Evolutionary conservation across 2,797 vertebrate species (phyloP).

Genomic region (Clamator glandarius): DNA sequence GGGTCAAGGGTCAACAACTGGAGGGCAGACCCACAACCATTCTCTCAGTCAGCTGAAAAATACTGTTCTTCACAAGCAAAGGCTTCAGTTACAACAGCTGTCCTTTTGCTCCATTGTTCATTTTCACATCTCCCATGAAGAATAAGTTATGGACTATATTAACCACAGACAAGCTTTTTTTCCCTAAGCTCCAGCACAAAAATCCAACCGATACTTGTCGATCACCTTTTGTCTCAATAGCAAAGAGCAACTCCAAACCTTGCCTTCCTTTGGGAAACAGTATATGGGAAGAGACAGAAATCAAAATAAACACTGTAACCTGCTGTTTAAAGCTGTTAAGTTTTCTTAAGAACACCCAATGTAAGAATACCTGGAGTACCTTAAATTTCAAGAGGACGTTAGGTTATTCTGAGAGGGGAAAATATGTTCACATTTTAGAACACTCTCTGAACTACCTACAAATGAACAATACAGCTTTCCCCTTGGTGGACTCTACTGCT

Average conservation of each 20-base stretch:
- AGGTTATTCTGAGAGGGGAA: neutral
- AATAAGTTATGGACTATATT: neutral
- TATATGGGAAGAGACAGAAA: neutral
- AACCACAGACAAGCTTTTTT: neutral
- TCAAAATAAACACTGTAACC: neutral
- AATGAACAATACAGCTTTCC: neutral
- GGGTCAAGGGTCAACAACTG: neutral
- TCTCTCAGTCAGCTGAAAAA: neutral
- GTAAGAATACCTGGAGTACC: neutral
- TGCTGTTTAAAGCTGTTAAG: neutral
- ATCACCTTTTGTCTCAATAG: neutral
- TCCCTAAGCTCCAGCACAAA: neutral
- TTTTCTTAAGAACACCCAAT: neutral
- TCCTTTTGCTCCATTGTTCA: neutral
- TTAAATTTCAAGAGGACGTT: neutral
- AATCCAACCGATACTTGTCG: neutral
- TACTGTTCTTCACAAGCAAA: neutral
- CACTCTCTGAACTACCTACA: slow-evolving; percentile 19
- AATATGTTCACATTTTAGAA: neutral
- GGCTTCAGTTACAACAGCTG: neutral
- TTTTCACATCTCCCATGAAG: neutral
- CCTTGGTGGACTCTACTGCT: neutral
- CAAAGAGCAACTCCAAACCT: neutral
- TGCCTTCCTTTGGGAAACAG: neutral
- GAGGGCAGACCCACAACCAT: neutral